Conservation (phyloP, 2,888 invertebrate genomes). For the Didymodactylos carnosus region DNA sequence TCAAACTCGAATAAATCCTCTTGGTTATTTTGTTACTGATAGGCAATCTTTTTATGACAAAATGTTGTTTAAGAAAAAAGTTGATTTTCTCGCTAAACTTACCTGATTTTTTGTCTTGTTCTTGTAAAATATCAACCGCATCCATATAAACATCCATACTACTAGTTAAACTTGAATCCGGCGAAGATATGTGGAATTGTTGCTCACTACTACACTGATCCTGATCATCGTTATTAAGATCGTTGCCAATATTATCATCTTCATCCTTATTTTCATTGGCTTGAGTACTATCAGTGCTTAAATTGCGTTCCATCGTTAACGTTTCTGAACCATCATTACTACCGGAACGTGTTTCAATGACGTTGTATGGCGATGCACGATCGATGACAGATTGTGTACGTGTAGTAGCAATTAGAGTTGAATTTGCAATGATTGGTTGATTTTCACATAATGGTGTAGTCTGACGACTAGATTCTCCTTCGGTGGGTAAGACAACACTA, state of each 20-base stretch:
- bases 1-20: background rate
- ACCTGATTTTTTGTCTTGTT: background rate
- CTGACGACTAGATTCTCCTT: slow-evolving; percentile 20
- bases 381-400: background rate
- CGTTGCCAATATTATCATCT: slow-evolving; percentile 15
- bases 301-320: background rate
- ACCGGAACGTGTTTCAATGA: background rate
- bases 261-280: slow-evolving; percentile 10
- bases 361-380: background rate
- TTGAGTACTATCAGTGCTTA: background rate
- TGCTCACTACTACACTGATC: background rate
- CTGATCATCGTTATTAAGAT: slow-evolving; percentile 12
- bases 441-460: background rate
- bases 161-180: background rate
- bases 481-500: slow-evolving; percentile 24
- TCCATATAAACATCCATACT: slow-evolving; percentile 14
- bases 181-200: background rate
- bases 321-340: background rate
- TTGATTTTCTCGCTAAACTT: too few species aligned
- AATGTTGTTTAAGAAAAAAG: too few species aligned
- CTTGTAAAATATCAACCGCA: slow-evolving; percentile 8
- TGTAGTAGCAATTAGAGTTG: background rate
- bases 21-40: background rate
- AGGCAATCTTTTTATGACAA: too few species aligned
- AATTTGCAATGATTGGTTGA: background rate